Base-by-base conservation (phyloP, 2,888 invertebrate genomes). In the Eupithecia insigniata region DNA sequence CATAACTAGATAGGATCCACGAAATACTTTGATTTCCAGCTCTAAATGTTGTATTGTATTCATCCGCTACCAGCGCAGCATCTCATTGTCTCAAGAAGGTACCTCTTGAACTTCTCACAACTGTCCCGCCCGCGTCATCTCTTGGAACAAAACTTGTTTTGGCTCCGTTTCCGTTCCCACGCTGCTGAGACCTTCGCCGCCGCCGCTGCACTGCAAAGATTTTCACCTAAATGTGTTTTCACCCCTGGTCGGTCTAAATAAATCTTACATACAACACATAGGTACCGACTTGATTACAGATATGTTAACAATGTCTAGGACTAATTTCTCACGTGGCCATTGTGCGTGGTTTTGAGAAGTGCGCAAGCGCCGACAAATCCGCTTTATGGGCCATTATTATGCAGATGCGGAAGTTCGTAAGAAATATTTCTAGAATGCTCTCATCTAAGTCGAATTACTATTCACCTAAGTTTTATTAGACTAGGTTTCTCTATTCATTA, bases 101-200 rank as follows among this genome's bases (percentile, higher is more conserved):
- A 36, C 62, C 62, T 46, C 58, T 30, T n/a, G 66, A 64, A 71
- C 30, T 72, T 71, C 46, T 58, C 60, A 60, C 55, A 74, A 26
- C 58, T 22, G 55, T 12, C 26, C 34, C 18, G 72, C 26, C 34
- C 18, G 72, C 73, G 70, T 67, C 73, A 65, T 67, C 68, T 65
- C 46, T 26, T 64, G 62, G 67, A 61, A 51, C 62, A 71, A 71
- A 67, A 51, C 22, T 70, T 78, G 77, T 78, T 79, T 75, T 76
- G 73, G 30, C 66, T 69, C 60, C 69, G 46, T 66, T 73, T 80
- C 80, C 81, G 78, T 76, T 80, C 79, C 70, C 81, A 80, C 79
- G 58, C 28, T 28, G 8, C 26, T 8, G 2, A 1, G 36, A n/a
- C n/a, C n/a, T n/a, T 14, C 14, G 30, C 5, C 30, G 30, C 30